Evolutionary conservation across 1,140 invertebrate genomes (phyloP).

Genomic region (Trachymyrmex septentrionalis): DNA sequence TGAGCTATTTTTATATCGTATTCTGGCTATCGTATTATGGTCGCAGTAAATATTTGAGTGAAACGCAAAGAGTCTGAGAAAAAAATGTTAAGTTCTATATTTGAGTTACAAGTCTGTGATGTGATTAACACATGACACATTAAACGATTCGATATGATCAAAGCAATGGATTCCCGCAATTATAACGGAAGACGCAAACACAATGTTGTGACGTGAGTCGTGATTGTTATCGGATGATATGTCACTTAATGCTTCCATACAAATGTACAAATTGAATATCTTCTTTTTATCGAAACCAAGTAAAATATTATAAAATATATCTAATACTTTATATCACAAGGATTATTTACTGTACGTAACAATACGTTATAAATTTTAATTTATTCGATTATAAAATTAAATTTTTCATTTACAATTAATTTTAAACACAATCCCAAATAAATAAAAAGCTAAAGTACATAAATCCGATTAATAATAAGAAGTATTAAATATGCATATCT

Average conservation of each 20-base stretch:
- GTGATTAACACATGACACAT: neutral
- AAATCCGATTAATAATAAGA: neutral
- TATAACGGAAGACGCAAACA: neutral
- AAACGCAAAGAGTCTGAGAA: neutral
- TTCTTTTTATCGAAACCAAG: neutral
- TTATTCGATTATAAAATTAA: neutral
- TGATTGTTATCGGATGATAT: neutral
- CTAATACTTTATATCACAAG: too few species aligned
- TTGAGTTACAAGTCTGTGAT: neutral
- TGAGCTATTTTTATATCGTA: neutral
- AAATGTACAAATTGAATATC: constrained; percentile 10
- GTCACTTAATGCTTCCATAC: neutral
- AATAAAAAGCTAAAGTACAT: neutral
- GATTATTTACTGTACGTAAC: too few species aligned
- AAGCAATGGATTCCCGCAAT: neutral
- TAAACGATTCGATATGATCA: neutral
- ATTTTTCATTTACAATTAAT: neutral
- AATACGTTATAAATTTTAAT: neutral
- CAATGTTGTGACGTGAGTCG: neutral
- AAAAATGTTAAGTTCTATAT: neutral
- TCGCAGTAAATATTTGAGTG: neutral
- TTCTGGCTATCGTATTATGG: neutral
- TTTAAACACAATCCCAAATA: neutral
- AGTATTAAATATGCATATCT: neutral
- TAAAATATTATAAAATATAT: neutral